Conservation (phyloP, 2,113 vertebrate species). For the Colaptes auratus region DNA sequence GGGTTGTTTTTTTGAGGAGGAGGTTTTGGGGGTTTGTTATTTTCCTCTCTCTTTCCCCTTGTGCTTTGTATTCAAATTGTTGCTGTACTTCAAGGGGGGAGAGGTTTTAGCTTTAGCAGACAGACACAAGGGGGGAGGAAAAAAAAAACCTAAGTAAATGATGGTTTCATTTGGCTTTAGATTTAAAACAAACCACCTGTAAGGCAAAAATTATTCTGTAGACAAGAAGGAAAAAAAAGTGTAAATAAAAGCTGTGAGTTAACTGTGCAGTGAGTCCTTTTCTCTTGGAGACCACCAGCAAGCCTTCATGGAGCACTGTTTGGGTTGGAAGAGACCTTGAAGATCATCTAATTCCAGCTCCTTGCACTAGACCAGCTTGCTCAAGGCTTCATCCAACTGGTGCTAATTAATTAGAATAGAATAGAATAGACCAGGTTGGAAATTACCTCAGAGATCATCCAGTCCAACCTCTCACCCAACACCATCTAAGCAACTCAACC, state of each 20-base stretch:
- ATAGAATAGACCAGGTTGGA: no score
- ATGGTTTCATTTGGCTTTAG: constrained; percentile 75
- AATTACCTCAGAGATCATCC: no score
- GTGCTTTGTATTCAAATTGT: constrained; percentile 78
- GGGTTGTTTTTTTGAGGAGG: no score
- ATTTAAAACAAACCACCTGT: constrained; percentile 52
- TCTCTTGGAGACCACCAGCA: neutral
- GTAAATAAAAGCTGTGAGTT: constrained; percentile 84
- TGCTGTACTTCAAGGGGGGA: constrained; percentile 74
- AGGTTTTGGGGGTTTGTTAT: neutral
- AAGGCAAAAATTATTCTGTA: constrained; percentile 74
- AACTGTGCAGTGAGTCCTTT: constrained; percentile 47
- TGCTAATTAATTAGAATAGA: no score
- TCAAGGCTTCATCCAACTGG: no score
- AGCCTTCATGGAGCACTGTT: no score
- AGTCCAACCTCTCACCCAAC: no score
- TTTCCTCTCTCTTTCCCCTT: constrained; percentile 2
- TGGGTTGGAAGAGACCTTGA: no score
- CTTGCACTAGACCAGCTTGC: no score
- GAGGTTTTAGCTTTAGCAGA: constrained; percentile 72
- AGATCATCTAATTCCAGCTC: no score
- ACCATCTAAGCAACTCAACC: no score
- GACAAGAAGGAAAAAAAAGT: constrained; percentile 55
- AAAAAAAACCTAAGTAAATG: no score
- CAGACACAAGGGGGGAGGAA: constrained; percentile 41